Base-by-base conservation (phyloP, 2,888 invertebrate species). In the Ommatoiulus sabulosus region DNA sequence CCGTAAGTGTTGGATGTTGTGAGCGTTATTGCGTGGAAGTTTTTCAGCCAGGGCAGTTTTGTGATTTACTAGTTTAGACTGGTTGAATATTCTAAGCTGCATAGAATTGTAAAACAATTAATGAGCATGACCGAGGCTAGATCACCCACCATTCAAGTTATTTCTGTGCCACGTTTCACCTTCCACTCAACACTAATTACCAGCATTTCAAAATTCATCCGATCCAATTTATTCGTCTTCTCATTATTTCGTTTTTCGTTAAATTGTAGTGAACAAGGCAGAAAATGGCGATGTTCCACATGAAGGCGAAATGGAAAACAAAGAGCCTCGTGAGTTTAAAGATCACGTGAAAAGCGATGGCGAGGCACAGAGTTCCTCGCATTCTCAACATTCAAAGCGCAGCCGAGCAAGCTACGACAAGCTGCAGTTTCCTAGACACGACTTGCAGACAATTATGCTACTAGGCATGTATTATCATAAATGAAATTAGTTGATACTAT, bases 391-490 rank as follows among this genome's bases (percentile, higher is more conserved):
- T 92, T 93, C 89, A 93, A 92, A 91, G 87, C 89, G 90, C 87
- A 92, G 91, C 85, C 91, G 91, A 88, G 90, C 94, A 12, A 95
- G 95, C 89, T 96, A 96, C 91, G 97, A 97, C 90, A 96, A 96
- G 91, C 93, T 97, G 15, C 94, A 95, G 0, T 94, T 96, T 87
- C 96, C 97, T 0, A 94, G 97, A 52, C 94, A 95, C 3, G 94
- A 96, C 89, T 93, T 98, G 0, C 95, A 95, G 90, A 94, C 93
- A 86, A 92, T 94, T 89, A 93, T 94, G 91, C 92, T 94, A 89
- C 92, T 94, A 86, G 94, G 94, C 94, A 91, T 7, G 44, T 44
- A 43, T 17, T 7, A 12, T 35, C 20, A 44, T 5, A 0, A n/a
- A 48, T 87, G 15, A 20, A 48, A 20, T 57, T 57, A 5, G 57